Percentiles rank a stretch among this genome's conserved stretches.
Evolutionary conservation across 1,140 invertebrate species (phyloP).

Genomic region (Pseudomyrmex flavicornis): DNA sequence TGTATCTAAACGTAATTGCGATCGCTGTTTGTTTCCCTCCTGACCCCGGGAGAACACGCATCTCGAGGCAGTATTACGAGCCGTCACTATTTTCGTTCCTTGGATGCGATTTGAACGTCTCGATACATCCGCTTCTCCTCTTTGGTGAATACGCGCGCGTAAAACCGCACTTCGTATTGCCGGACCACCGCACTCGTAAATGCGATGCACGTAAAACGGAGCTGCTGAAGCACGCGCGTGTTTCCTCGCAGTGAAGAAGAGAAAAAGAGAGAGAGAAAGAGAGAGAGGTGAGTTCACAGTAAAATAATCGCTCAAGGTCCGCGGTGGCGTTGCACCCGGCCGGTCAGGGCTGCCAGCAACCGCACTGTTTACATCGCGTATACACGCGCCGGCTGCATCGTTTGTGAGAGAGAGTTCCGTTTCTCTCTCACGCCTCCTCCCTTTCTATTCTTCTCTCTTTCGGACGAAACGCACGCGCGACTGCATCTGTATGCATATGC

Average conservation of each 20-base stretch:
- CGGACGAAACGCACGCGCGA: conserved; percentile 27
- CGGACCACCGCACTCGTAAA: conserved; percentile 44
- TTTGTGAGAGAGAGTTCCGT: conserved; percentile 28
- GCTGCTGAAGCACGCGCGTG: conserved; percentile 35
- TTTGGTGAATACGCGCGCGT: not conserved
- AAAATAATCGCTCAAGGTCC: conserved; percentile 85
- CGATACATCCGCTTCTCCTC: not conserved
- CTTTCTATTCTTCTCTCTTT: conserved; percentile 36
- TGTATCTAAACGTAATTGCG: too few relatives aligned
- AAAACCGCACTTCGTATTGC: conserved; percentile 16
- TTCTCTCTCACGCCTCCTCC: conserved; percentile 20
- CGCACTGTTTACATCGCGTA: conserved; percentile 79
- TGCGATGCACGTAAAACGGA: conserved; percentile 63
- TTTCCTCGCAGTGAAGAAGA: not conserved
- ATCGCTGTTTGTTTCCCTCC: not conserved
- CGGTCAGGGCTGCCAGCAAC: conserved; percentile 79
- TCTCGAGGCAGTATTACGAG: not conserved
- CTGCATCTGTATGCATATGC: conserved; percentile 44
- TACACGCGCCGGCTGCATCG: conserved; percentile 64
- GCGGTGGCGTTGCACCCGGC: conserved; percentile 83
- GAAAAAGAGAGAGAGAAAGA: too few relatives aligned
- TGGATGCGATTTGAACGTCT: not conserved
- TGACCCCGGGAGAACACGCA: not conserved
- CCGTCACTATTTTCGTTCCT: not conserved
- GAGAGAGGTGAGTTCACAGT: conserved; percentile 75